Evolutionary conservation across 2,113 vertebrate species (phyloP), one percentile per base, ranked within the genome.

Genomic region (Microcebus lehilahytsara): DNA sequence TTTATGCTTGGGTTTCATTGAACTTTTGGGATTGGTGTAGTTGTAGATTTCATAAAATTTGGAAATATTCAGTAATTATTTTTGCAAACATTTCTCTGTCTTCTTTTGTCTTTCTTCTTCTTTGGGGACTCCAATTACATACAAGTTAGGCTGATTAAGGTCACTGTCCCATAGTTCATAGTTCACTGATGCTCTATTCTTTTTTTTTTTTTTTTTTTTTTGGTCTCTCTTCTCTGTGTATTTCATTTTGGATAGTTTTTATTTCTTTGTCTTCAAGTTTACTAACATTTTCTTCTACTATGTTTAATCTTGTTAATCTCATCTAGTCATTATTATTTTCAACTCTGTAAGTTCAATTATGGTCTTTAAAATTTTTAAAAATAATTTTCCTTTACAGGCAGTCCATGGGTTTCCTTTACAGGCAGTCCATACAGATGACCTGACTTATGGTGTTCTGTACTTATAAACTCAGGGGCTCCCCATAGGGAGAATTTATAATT

Each of bases 221-320:
- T 66, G 40, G 34, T 64, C 30, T 66, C 16, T 66, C 23, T 46
- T 78, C 9, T 92, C 11, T 53, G 5, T 64, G 22, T 19, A 0
- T n/a, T 67, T 71, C n/a, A 53, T 71, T 81, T 85, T 40, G 12
- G 0, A 30, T 79, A 78, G 27, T 71, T 87, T 87, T 49, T 87
- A 60, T 79, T 78, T 40, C 11, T 78, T 69, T 90, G 9, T 91
- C 17, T 95, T 90, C 62, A 91, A 74, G 20, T 96, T 77, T 72
- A 91, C 40, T 34, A 71, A 71, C 25, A 8, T 95, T 93, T 90
- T 92, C 25, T 96, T 93, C 32, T 67, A 74, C 1, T 53, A 20
- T 93, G 19, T 72, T 49, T 71, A 91, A 58, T 84, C 6, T 74
- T 74, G 27, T 79, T 85, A 83, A 27, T 74, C n/a, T 19, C 16